Evolutionary conservation across 2,797 vertebrate species (phyloP).

Genomic region (Siniperca scherzeri): DNA sequence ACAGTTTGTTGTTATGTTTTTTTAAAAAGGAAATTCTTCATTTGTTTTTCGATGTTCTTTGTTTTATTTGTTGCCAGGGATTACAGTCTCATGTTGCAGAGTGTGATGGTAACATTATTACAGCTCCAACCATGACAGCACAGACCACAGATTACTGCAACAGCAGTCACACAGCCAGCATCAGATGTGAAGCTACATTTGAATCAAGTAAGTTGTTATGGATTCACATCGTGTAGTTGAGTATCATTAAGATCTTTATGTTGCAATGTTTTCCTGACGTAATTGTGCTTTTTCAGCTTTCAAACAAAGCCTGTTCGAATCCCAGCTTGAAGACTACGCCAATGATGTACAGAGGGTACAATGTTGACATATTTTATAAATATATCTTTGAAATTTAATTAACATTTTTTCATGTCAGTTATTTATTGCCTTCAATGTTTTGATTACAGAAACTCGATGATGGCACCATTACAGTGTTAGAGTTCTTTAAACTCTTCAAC

Average conservation of each 20-base stretch:
- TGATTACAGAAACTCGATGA: constrained; percentile 90
- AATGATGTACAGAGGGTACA: constrained; percentile 88
- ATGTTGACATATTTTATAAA: neutral
- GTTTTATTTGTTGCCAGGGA: constrained; percentile 28
- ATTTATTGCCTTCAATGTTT: constrained; percentile 21
- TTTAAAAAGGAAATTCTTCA: neutral
- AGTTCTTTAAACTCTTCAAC: constrained; percentile 93
- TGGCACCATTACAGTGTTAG: constrained; percentile 89
- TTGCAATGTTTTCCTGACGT: neutral
- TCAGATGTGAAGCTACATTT: constrained; percentile 85
- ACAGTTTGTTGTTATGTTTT: neutral
- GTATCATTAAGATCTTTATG: neutral
- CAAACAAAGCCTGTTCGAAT: constrained; percentile 88
- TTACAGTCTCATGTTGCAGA: constrained; percentile 48
- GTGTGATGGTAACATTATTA: constrained; percentile 54
- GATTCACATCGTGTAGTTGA: neutral
- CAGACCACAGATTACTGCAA: constrained; percentile 82
- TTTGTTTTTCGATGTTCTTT: neutral
- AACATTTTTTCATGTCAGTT: neutral
- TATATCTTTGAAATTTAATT: neutral
- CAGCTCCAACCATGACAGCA: constrained; percentile 59
- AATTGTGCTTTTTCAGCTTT: constrained; percentile 80
- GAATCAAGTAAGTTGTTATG: constrained; percentile 84
- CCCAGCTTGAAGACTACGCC: constrained; percentile 88
- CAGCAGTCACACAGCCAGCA: constrained; percentile 86